Evolutionary conservation across 2,797 vertebrate genomes (phyloP).

Genomic region (Jordanella pulchra): DNA sequence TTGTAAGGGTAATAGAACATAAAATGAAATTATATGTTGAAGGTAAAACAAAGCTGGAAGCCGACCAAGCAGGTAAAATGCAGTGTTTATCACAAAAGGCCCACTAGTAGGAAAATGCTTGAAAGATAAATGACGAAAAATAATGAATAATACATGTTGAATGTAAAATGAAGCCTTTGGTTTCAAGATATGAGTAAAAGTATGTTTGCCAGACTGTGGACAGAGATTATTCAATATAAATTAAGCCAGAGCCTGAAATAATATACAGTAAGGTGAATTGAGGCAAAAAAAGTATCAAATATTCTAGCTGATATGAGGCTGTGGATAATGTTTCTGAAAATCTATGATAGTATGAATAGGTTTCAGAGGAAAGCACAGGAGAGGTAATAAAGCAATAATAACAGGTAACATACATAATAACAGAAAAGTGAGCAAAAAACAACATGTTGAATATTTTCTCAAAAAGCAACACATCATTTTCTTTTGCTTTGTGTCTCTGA

Average conservation of each 20-base stretch:
- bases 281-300: constrained; percentile 8
- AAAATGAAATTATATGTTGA: constrained; percentile 25
- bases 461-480: neutral
- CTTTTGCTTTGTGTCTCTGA: neutral
- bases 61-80: neutral
- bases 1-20: neutral
- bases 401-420: neutral
- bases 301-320: neutral
- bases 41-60: constrained; percentile 15
- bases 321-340: neutral
- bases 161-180: neutral
- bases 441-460: neutral
- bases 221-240: neutral
- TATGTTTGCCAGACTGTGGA: neutral
- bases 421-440: neutral
- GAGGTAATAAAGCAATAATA: too few species aligned
- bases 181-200: constrained; percentile 2
- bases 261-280: neutral
- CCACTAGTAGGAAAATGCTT: neutral
- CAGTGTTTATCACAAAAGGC: neutral
- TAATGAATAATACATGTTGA: constrained; percentile 13
- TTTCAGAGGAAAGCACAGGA: neutral
- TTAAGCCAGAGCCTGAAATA: neutral
- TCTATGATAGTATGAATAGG: neutral
- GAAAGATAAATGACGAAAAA: constrained; percentile 6